Evolutionary conservation across 30 jellyfish, hydroid and myxozoan species (phyloP), one percentile per base, ranked within the genome.

Genomic region (Nemopilema nomurai): DNA sequence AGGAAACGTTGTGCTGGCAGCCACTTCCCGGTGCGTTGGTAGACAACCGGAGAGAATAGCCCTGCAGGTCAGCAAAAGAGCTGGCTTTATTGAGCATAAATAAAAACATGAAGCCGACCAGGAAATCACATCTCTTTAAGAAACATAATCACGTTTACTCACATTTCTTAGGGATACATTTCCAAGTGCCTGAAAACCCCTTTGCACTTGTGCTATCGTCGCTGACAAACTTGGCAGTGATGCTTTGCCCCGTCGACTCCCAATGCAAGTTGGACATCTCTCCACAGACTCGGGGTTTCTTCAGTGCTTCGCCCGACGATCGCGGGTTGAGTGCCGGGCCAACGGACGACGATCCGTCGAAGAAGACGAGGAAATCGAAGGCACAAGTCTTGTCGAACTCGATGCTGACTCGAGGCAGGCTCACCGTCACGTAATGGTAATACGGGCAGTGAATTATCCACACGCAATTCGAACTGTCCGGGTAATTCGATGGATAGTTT

Each of bases 361-460:
- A 49, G 51, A 84, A 74, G 8, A 84, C 87, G 64, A 84, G 50
- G 62, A 57, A 84, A 26, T 84, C 93, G 32, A 84, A 84, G 1
- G 93, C 93, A 65, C 93, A 84, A 1, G 93, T 84, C 52, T 84
- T 84, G 24, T 84, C 93, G 18, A 18, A 72, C 31, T 84, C 93
- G 50, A 84, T 84, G 69, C 62, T 73, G 62, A 84, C 69, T 32
- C 19, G 62, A 53, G 87, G 83, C 52, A 84, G 18, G 19, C 73
- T 20, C 19, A 84, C 87, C 16, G 87, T 19, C 28, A 84, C 93
- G 71, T 51, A 65, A 33, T 84, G 87, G 25, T 71, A 20, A 49
- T 74, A 84, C 70, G 93, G 93, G 28, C 93, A 84, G 68, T 84
- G 87, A 6, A 84, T 84, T 0, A 84, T 74, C 93, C 93, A 84